Base-by-base conservation (phyloP, 2,113 vertebrate genomes). In the Phrynosoma platyrhinos region DNA sequence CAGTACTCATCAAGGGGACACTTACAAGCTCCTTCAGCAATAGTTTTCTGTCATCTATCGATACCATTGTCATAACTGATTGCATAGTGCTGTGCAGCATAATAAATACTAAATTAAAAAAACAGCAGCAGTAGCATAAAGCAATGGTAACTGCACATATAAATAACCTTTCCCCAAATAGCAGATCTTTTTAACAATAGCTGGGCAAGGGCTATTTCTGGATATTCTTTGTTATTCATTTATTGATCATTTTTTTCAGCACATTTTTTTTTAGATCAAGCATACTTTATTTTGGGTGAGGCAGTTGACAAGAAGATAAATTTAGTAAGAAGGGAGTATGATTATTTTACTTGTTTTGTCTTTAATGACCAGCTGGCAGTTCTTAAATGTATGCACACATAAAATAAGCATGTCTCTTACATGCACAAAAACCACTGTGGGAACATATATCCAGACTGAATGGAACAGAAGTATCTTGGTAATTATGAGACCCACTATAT, bases 401-500 rank as follows among this genome's bases (percentile, higher is more conserved):
- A 62, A 62, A 62, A 16, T 62, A 62, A 62, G 18, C 18, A 62
- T 62, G 2, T 62, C 13, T 62, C 58, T 62, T 62, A 62, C 58
- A 62, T 18, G 58, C 58, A 16, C 58, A 62, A 62, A 62, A 62
- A 62, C 12, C 14, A 16, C 13, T 18, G 14, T 62, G 58, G 18
- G 58, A 62, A 62, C 47, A 47, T 47, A 47, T 47, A 47, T 5
- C 47, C 47, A 47, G 58, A 4, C 87, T 80, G 82, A 89, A 88
- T 68, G 12, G 64, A 89, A 20, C 5, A 23, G 55, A 32, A 82
- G 30, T 64, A 89, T 13, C 58, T 80, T 82, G 66, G 20, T 81
- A 88, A 82, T 94, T 94, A 76, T 90, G 72, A 92, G 87, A 79
- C 87, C 71, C 91, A 83, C 72, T 86, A 47, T 68, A 78, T 30